Conservation (phyloP, 1,140 invertebrate genomes). For the Platyura marginata region DNA sequence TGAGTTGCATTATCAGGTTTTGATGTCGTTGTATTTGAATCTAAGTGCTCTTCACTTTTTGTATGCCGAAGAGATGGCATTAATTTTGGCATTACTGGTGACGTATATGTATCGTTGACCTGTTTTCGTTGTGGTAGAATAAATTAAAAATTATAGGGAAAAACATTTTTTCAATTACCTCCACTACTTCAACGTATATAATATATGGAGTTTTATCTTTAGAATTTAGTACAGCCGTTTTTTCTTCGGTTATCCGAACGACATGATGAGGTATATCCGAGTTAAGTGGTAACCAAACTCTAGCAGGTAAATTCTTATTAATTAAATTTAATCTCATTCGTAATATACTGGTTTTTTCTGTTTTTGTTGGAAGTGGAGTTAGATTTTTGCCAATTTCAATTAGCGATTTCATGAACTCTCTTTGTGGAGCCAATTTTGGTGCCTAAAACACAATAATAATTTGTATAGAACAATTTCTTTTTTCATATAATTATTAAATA, state of each 20-base stretch:
- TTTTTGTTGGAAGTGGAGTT: slow-evolving; percentile 80
- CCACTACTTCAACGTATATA: slow-evolving; percentile 91
- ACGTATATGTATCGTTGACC: slow-evolving; percentile 71
- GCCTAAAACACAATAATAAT: slow-evolving; percentile 48
- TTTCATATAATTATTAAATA: too few species aligned
- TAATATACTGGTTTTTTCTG: slow-evolving; percentile 75
- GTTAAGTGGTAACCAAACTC: slow-evolving; percentile 92
- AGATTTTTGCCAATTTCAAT: slow-evolving; percentile 83
- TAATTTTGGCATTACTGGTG: slow-evolving; percentile 60
- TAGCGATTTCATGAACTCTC: slow-evolving; percentile 72
- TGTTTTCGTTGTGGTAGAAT: too few species aligned
- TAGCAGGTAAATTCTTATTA: slow-evolving; percentile 90
- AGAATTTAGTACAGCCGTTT: slow-evolving; percentile 92
- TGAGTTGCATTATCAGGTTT: background rate
- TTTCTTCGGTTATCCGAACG: slow-evolving; percentile 70
- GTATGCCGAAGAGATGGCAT: slow-evolving; percentile 70
- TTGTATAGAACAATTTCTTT: too few species aligned
- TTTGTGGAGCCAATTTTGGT: slow-evolving; percentile 61
- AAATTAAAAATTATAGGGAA: too few species aligned
- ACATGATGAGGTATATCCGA: slow-evolving; percentile 84
- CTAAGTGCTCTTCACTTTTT: slow-evolving; percentile 65
- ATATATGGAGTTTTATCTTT: slow-evolving; percentile 99
- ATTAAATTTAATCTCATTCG: slow-evolving; percentile 82
- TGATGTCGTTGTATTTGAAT: slow-evolving; percentile 4
- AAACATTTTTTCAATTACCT: too few species aligned